These are phyloP conservation scores for Daktulosphaira vitifoliae DNA, from an alignment of 1,140 invertebrate genomes.

Conservation along the genomic window DNA sequence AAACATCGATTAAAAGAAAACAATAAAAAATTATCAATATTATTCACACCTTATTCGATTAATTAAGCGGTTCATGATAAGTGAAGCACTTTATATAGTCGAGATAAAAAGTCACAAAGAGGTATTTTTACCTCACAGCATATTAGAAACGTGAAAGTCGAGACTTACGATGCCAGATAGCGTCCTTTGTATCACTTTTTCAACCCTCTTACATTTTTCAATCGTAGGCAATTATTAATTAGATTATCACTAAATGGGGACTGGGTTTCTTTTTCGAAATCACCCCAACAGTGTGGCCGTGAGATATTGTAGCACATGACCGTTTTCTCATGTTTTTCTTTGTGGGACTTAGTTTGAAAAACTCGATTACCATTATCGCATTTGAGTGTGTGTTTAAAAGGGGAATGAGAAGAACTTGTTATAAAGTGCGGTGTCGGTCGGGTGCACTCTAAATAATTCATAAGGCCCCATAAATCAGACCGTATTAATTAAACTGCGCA, in stretches of 20 bases:
- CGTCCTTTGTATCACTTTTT: background rate
- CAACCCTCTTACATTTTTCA: too few relatives aligned
- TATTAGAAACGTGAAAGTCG: too few relatives aligned
- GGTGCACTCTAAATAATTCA: constrained; percentile 33
- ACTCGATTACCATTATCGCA: constrained; percentile 23
- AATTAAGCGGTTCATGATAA: too few relatives aligned
- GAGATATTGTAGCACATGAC: background rate
- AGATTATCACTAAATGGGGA: too few relatives aligned
- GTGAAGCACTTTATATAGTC: too few relatives aligned
- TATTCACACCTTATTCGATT: too few relatives aligned
- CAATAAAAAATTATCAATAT: too few relatives aligned
- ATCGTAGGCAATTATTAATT: too few relatives aligned
- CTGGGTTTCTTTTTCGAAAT: too few relatives aligned
- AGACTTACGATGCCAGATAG: constrained; percentile 10
- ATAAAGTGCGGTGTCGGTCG: constrained; percentile 21
- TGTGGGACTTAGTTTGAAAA: background rate
- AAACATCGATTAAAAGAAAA: too few relatives aligned
- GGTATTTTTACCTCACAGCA: too few relatives aligned
- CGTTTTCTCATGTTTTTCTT: constrained; percentile 9
- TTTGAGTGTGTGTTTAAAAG: constrained; percentile 1
- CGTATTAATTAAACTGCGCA: constrained; percentile 27
- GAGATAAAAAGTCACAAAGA: too few relatives aligned
- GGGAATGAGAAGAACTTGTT: constrained; percentile 17
- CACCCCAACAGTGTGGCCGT: background rate
- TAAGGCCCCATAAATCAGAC: constrained; percentile 30